Base-by-base conservation (phyloP, 2,113 vertebrate species). In the Barbus barbus region DNA sequence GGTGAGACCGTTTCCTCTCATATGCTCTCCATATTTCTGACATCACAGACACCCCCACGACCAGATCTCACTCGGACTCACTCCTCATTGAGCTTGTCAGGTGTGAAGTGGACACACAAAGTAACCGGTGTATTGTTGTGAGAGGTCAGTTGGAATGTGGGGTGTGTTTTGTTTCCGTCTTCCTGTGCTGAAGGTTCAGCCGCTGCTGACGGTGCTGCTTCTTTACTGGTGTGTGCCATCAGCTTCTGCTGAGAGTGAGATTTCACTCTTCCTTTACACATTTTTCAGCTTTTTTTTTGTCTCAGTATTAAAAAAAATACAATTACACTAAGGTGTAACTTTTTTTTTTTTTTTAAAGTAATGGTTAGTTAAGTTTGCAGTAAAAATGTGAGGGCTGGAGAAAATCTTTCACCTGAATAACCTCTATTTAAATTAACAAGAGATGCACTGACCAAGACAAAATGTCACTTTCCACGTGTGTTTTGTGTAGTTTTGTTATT, bases 101-200 rank as follows among this genome's bases (percentile, higher is more conserved):
- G 72, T 53, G 26, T 65, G 28, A 31, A 31, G 26, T 31, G 26
- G 61, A 18, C 67, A 22, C 65, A 69, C 36, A 69, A 36, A 69
- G 28, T 41, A 36, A 72, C 20, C 36, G 8, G 69, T 41, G 20
- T 41, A 41, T 60, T 78, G 75, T 58, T 22, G 12, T 3, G 31
- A 56, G 18, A 7, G 53, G 22, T 78, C 9, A 38, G 38, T 24
- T 1, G 51, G 76, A 18, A 38, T 36, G 13, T 63, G 33, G 36
- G 77, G n/a, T 38, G 58, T 61, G 58, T 65, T 20, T 46, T 44
- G 33, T 65, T 80, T 65, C 78, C 60, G 8, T 80, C 16, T 80
- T 80, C 78, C 78, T 80, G 60, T 65, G 53, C 76, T 38, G 53
- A 58, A 41, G 53, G 51, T 56, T 53, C 13, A 6, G 22, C 22